Base-by-base conservation (phyloP, 1,140 invertebrate genomes). In the Cylas formicarius region DNA sequence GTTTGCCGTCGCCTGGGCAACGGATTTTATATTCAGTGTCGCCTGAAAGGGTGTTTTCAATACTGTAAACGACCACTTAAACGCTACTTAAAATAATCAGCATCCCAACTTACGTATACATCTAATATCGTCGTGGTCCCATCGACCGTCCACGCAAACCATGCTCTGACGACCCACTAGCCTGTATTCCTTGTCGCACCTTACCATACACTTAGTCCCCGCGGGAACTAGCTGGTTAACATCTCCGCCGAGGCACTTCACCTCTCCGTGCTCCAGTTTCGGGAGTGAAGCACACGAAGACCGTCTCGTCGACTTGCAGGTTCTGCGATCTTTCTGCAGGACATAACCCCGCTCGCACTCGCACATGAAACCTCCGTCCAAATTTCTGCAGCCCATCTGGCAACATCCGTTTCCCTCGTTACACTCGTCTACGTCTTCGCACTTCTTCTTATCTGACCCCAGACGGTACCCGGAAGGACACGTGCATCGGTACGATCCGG, bases 381-480 rank as follows among this genome's bases (percentile, higher is more conserved):
- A 14, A 5, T 6, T 34, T 39, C 61, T 66, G 52, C 74, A 76
- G 23, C 67, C 50, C 24, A 74, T 68, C 40, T 73, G 66, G 47
- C 74, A 75, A 1, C 62, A 63, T 0, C 71, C 74, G 50, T 77
- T 76, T 14, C 72, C 57, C 2, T 52, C 22, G 2, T 46, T 39
- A 48, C 78, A 84, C 52, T 82, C 80, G 54, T 82, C 69, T n/a
- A 80, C 65, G 60, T 82, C 80, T 53, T 52, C 41, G 52, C 77
- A 80, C 13, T 62, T 71, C 27, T 59, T 67, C 4, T 67, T 63
- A 46, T 76, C 67, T 0, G 48, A 44, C 4, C 54, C 49, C n/a
- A 78, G 54, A n/a, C 45, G 47, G 50, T 65, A 75, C 4, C 67
- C 71, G 8, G 47, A 11, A 2, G 76, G 78, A 63, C 79, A 81